Base-by-base conservation (phyloP, 1,140 invertebrate genomes). In the Gryon sp. region DNA sequence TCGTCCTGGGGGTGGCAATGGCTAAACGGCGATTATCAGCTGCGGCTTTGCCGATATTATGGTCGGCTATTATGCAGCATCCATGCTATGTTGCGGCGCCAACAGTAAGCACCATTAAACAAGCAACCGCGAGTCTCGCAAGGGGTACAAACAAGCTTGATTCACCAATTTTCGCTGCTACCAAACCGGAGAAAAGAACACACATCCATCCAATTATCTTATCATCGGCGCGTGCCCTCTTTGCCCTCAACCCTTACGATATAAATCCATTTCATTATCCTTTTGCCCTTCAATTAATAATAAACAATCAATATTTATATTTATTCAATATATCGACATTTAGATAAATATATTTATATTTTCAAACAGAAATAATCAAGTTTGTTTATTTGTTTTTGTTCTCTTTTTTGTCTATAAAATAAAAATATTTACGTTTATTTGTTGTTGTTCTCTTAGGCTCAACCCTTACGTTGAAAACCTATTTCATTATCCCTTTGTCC, bases 31-130 rank as follows among this genome's bases (percentile, higher is more conserved):
- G 76, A 74, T 74, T 74, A 74, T 78, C 69, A 62, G 62, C 55
- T 73, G 60, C 53, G 68, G 52, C 46, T 57, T 60, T 19, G 40
- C 53, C 7, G 50, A 69, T 78, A 83, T 82, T 78, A 73, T 75
- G 70, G n/a, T 72, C 65, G 60, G 80, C 79, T 83, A 84, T 84
- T 82, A 84, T 79, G 78, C 69, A 80, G 66, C 76, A 81, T 78
- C 78, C 57, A 72, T 63, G 73, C 46, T 68, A 72, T 50, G 78
- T n/a, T n/a, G 68, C 69, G 63, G 53, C 53, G 68, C 43, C 36
- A 73, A 53, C 78, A 80, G 81, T 75, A 69, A 82, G 80, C 80
- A 70, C 78, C 80, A 82, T 82, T 83, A 82, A 83, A 79, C 80
- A 78, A 73, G 78, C 75, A 78, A 83, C 80, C 81, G 72, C 80